Percentiles rank a stretch among this genome's conserved stretches.
Conservation (phyloP, 2,888 invertebrate species). For the Microdon myrmicae region DNA sequence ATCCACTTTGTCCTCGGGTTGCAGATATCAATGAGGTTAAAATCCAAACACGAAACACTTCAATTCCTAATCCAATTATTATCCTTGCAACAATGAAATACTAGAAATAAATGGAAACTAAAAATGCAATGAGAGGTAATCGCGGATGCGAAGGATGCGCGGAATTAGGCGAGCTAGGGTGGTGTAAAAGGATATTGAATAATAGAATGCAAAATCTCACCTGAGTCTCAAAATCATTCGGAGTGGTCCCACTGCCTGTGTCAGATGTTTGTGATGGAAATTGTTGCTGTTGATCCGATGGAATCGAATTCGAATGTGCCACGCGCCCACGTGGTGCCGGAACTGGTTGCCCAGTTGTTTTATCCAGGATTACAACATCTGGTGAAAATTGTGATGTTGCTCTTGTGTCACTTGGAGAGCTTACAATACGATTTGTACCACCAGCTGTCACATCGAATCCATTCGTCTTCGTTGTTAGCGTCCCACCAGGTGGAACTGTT, state of each 20-base stretch:
- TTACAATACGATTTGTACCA: constrained; percentile 37
- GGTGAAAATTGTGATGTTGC: constrained; percentile 36
- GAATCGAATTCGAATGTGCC: constrained; percentile 67
- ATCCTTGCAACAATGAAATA: constrained; percentile 25
- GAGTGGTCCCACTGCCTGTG: constrained; percentile 51
- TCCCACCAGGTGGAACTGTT: constrained; percentile 47
- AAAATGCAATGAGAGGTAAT: constrained; percentile 4
- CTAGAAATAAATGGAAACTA: constrained; percentile 14
- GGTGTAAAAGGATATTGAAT: constrained; percentile 2
- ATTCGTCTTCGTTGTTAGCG: constrained; percentile 58
- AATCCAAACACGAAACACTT: constrained; percentile 28
- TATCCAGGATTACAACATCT: constrained; percentile 54
- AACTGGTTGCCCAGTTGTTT: constrained; percentile 64
- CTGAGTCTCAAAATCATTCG: constrained; percentile 65
- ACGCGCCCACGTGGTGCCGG: constrained; percentile 60
- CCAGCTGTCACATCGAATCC: constrained; percentile 57
- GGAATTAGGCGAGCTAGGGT: background rate
- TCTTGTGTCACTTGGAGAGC: constrained; percentile 48
- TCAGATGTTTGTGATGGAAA: constrained; percentile 20
- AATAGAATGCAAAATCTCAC: constrained; percentile 60
- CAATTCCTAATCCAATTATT: constrained; percentile 28
- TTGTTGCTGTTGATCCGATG: constrained; percentile 57
- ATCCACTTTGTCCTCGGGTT: no score
- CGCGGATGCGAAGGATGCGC: background rate
- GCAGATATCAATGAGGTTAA: no score